These are phyloP conservation scores for Creontiades dilutus DNA, from an alignment of 2,888 invertebrate species.

Conservation along the genomic window DNA sequence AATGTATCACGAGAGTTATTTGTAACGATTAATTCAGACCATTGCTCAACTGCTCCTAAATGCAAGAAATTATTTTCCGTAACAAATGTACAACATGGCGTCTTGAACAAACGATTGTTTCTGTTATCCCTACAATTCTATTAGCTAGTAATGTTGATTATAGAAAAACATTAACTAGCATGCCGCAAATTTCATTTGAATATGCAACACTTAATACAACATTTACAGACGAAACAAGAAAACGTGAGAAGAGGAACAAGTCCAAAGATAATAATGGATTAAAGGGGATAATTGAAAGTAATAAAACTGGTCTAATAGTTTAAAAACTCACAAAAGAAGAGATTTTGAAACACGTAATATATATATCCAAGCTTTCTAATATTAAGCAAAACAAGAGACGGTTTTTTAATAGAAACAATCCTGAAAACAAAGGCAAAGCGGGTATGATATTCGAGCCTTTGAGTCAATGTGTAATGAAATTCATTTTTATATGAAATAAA, in stretches of 20 bases:
- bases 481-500: too few relatives aligned
- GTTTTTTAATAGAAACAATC: background rate
- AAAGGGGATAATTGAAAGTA: background rate
- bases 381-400: background rate
- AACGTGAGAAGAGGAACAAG: conserved; percentile 32
- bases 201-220: conserved; percentile 61
- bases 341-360: background rate
- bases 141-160: background rate
- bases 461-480: background rate
- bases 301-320: conserved; percentile 29
- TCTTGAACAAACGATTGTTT: too few relatives aligned
- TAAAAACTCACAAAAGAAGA: background rate
- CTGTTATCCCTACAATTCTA: too few relatives aligned
- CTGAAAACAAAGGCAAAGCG: conserved; percentile 1
- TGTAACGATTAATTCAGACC: too few relatives aligned
- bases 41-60: too few relatives aligned
- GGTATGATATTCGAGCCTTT: conserved; percentile 3
- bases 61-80: too few relatives aligned
- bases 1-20: too few relatives aligned
- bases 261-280: background rate
- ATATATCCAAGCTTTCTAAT: conserved; percentile 4
- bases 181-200: conserved; percentile 37
- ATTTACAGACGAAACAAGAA: conserved; percentile 41
- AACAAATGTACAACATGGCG: too few relatives aligned
- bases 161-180: conserved; percentile 46